A percentile compares a stretch with the other conserved stretches of the same genome.
phyloP scores from a whole-genome alignment of 2,113 vertebrate species.

The Setophaga coronata region DNA sequence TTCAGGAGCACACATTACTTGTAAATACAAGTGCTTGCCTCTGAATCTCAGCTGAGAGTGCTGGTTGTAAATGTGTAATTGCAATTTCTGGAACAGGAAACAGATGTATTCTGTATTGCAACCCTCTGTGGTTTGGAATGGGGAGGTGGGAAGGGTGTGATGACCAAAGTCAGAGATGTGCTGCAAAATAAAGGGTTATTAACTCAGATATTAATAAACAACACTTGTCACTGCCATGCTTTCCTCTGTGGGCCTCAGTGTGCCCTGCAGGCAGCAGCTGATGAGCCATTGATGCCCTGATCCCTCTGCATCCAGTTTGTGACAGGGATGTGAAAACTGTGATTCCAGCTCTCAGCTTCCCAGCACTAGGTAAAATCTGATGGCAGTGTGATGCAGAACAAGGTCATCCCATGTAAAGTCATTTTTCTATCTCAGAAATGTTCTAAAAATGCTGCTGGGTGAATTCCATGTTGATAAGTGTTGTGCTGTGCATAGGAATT shows the following conservation, averaged over 20 bases:
- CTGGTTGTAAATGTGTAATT: background rate
- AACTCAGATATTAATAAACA: background rate
- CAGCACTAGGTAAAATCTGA: background rate
- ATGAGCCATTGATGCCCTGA: background rate
- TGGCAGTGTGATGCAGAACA: background rate
- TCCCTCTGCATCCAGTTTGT: background rate
- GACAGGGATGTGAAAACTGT: background rate
- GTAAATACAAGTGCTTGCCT: background rate
- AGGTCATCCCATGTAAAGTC: accelerated
- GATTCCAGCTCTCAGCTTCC: background rate
- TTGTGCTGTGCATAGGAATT: accelerated
- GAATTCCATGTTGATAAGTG: background rate
- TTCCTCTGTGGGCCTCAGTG: background rate
- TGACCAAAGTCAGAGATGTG: background rate
- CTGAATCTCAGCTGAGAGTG: background rate
- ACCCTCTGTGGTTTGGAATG: background rate
- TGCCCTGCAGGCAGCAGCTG: background rate
- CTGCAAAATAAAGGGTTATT: background rate
- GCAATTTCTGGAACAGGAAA: conserved; percentile 53
- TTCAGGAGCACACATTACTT: background rate
- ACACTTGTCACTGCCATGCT: background rate
- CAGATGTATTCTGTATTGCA: conserved; percentile 16
- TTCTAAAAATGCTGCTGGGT: background rate
- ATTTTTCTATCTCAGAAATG: background rate
- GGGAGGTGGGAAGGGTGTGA: background rate